Evolutionary conservation across 2,113 vertebrate species (phyloP).

Genomic region (Podarcis muralis): DNA sequence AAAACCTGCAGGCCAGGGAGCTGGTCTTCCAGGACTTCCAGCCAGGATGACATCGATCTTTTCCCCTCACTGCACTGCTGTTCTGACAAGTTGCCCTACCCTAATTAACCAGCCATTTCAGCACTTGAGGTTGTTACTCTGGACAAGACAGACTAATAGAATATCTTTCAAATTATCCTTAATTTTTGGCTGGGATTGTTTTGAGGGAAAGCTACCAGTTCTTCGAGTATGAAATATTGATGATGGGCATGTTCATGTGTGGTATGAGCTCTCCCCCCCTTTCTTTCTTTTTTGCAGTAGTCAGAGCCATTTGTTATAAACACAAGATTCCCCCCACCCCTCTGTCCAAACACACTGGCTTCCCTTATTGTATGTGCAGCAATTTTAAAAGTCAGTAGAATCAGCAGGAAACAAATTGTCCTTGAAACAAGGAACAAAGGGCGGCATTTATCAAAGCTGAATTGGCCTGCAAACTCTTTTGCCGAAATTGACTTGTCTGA

Average conservation of each 20-base stretch:
- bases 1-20: too few relatives aligned
- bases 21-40: too few relatives aligned
- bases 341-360: neutral
- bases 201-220: constrained; percentile 13
- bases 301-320: neutral
- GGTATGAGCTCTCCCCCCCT: neutral
- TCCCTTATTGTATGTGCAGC: constrained; percentile 18
- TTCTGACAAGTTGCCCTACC: neutral
- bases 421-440: constrained; percentile 8
- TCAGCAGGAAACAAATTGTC: constrained; percentile 24
- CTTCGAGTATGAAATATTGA: constrained; percentile 40
- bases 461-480: constrained; percentile 26
- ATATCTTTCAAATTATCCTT: constrained; percentile 37
- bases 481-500: constrained; percentile 13
- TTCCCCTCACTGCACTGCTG: too few relatives aligned
- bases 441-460: constrained; percentile 2
- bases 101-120: constrained; percentile 19
- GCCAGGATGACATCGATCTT: too few relatives aligned
- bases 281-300: constrained; percentile 16
- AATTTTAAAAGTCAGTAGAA: constrained; percentile 29
- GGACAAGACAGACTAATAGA: constrained; percentile 13
- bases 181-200: neutral
- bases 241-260: neutral
- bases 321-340: neutral
- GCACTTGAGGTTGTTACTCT: constrained; percentile 34